phyloP scores from a whole-genome alignment of 2,797 vertebrate genomes.

The Muraenolepis orangiensis region DNA sequence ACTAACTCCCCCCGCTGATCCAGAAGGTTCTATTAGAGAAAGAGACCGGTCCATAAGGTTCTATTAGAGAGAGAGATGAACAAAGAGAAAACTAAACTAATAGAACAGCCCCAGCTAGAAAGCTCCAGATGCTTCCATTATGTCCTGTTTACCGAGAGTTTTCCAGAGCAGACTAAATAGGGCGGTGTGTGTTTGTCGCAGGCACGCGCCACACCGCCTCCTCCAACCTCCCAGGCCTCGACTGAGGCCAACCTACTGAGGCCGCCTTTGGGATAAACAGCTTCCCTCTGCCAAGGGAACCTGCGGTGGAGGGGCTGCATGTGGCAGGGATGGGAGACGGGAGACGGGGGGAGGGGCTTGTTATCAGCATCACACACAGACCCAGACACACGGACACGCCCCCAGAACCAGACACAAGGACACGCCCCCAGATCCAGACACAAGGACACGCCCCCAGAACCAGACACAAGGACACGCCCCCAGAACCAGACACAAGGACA shows the following conservation, averaged over 20 bases:
- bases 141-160: conserved; percentile 65
- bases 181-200: conserved; percentile 67
- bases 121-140: conserved; percentile 67
- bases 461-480: no score
- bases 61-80: conserved; percentile 31
- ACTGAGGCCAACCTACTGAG: conserved; percentile 68
- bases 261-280: conserved; percentile 69
- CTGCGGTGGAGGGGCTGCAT: conserved; percentile 41
- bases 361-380: no score
- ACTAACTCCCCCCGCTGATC: background rate
- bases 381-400: no score
- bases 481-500: no score
- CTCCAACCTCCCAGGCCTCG: conserved; percentile 63
- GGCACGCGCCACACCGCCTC: conserved; percentile 61
- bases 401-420: no score
- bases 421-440: no score
- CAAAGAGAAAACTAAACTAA: conserved; percentile 28
- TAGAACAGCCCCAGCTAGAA: conserved; percentile 59
- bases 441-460: background rate
- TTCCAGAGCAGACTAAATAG: conserved; percentile 70
- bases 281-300: conserved; percentile 65
- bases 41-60: conserved; percentile 22
- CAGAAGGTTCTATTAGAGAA: conserved; percentile 27
- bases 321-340: conserved; percentile 50
- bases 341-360: conserved; percentile 41